These are phyloP conservation scores for Ascidia mentula DNA, from an alignment of 23 tunicate species.

Conservation along the genomic window DNA sequence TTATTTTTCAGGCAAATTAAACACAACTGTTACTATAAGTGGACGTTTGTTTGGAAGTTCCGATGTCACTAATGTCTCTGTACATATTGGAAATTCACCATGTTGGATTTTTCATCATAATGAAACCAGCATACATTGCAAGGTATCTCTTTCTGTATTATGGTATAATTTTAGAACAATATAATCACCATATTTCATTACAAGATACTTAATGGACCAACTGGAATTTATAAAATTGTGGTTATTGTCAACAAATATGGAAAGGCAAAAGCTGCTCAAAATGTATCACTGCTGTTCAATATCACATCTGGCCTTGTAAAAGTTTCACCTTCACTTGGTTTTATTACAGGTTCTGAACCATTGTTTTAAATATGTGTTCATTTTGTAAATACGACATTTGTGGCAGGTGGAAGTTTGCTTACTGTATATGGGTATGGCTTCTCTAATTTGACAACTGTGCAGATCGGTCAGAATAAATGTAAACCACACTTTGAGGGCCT, in stretches of 20 bases:
- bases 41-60: not conserved
- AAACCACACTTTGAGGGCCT: not conserved
- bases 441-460: not conserved
- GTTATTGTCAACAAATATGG: not conserved
- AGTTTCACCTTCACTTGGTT: not conserved
- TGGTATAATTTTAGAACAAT: not conserved
- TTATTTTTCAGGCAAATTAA: not conserved
- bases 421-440: not conserved
- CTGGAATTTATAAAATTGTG: not conserved
- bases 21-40: not conserved
- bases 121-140: slow-evolving; percentile 4
- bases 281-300: not conserved
- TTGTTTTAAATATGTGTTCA: not conserved
- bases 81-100: not conserved
- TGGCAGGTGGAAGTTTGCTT: not conserved
- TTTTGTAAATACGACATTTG: not conserved
- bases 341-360: not conserved
- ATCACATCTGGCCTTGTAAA: not conserved
- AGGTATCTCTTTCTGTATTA: slow-evolving; percentile 1
- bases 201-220: not conserved
- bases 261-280: not conserved
- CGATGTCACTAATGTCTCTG: not conserved
- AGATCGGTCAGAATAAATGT: not conserved
- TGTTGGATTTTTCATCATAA: not conserved
- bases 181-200: not conserved